Evolutionary conservation across 1,140 invertebrate species (phyloP), one percentile per base, ranked within the genome.

Genomic region (Atta colombica): DNA sequence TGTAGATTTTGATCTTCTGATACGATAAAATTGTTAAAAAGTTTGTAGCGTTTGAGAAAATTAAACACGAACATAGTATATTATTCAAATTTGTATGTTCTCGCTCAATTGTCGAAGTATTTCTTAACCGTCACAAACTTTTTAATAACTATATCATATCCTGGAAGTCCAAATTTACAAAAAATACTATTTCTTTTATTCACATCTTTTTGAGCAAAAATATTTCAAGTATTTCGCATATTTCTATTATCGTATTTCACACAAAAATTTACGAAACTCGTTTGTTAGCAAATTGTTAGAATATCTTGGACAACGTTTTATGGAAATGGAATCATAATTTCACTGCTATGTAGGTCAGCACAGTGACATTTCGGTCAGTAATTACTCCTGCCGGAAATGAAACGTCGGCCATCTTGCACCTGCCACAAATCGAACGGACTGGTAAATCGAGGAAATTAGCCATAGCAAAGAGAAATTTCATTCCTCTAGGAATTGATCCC

Each of bases 311-410:
- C 7, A 61, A 31, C 16, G 12, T 75, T 72, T 39, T 60, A 87
- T 81, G 68, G 69, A 80, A 85, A 77, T 78, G 86, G 49, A 88
- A 90, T 90, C 86, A 86, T 81, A 88, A 61, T 77, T 51, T 53
- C 51, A 45, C 5, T 58, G n/a, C 66, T 85, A 86, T 87, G 71
- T 87, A 87, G 75, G 69, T 84, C 87, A 72, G 21, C 49, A 45
- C 65, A 78, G 85, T 91, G 87, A 88, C 87, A 89, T 91, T 91
- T 91, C 85, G 87, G 85, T 31, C 82, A 69, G 78, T 90, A 92
- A 92, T 92, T 92, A 92, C 87, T 85, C 71, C 4, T 65, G 88
- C 72, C 89, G 91, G 91, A 92, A 92, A 92, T 92, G 87, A 82
- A 89, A 92, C 58, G 55, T 63, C 66, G 25, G 71, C 89, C 91